phyloP scores from a whole-genome alignment of 2,113 vertebrate species.

The Pterocles orientalis region DNA sequence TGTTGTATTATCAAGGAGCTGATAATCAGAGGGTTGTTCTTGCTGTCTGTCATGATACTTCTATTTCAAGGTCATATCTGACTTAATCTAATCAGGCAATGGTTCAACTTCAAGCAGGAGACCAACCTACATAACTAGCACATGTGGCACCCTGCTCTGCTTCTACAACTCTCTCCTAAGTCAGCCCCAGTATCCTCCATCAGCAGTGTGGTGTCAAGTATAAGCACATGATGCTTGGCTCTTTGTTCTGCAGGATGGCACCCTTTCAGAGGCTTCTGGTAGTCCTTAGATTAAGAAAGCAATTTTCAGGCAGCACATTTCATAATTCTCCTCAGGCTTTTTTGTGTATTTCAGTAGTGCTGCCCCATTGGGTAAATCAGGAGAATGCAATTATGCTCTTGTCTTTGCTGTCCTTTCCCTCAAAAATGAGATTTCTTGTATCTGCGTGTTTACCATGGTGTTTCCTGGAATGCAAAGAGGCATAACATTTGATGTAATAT shows the following conservation, averaged over 20 bases:
- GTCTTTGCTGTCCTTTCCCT: background rate
- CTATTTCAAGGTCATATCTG: background rate
- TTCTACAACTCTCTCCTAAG: background rate
- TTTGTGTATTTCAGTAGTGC: background rate
- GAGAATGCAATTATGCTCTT: background rate
- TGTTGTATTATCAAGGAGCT: background rate
- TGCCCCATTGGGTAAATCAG: background rate
- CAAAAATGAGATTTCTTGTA: background rate
- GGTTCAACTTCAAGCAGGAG: background rate
- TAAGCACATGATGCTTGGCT: background rate
- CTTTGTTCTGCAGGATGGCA: background rate
- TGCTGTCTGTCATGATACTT: background rate
- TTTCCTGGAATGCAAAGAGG: background rate
- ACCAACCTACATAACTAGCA: background rate
- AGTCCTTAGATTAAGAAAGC: background rate
- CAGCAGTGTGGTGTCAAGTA: background rate
- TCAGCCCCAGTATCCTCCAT: background rate
- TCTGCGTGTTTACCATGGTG: background rate
- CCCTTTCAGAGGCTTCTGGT: background rate
- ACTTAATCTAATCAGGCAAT: background rate
- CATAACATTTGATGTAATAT: background rate
- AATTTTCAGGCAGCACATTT: background rate
- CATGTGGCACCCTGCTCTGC: background rate
- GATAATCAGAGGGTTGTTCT: background rate
- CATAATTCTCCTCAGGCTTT: background rate